Evolutionary conservation across 1,140 invertebrate species (phyloP).

Genomic region (Sinella curviseta): DNA sequence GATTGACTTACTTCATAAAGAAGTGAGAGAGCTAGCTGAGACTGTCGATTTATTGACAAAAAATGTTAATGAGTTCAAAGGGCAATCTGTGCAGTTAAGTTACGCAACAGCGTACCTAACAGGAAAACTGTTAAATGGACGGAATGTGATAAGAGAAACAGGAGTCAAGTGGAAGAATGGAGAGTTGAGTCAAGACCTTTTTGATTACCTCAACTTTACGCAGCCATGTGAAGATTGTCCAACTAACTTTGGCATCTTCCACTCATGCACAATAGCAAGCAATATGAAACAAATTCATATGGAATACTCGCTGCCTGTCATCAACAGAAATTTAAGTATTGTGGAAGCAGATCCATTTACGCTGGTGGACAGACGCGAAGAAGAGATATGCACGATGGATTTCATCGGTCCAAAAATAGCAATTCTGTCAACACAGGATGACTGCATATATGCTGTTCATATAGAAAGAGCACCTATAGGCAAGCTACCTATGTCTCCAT

Average conservation of each 20-base stretch:
- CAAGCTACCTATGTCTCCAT: not conserved
- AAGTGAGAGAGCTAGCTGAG: too few relatives aligned
- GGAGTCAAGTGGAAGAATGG: conserved; percentile 8
- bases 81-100: too few relatives aligned
- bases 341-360: conserved; percentile 38
- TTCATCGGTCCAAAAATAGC: conserved; percentile 24
- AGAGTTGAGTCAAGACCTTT: conserved; percentile 7
- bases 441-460: conserved; percentile 28
- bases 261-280: not conserved
- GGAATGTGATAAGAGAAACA: conserved; percentile 17
- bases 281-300: not conserved
- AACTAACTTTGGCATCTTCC: conserved; percentile 8
- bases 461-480: not conserved
- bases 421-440: conserved; percentile 22
- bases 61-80: too few relatives aligned
- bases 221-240: conserved; percentile 35
- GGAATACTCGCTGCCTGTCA: conserved; percentile 25
- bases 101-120: not conserved
- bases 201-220: conserved; percentile 36
- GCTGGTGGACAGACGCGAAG: not conserved
- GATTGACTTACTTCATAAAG: too few relatives aligned
- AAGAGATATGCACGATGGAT: not conserved
- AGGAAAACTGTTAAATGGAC: conserved; percentile 11
- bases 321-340: conserved; percentile 24
- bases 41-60: too few relatives aligned